A percentile compares a stretch with the other conserved stretches of the same genome.
These are phyloP conservation scores for Meganola albula DNA, from an alignment of 2,888 invertebrate species.

Conservation along the genomic window DNA sequence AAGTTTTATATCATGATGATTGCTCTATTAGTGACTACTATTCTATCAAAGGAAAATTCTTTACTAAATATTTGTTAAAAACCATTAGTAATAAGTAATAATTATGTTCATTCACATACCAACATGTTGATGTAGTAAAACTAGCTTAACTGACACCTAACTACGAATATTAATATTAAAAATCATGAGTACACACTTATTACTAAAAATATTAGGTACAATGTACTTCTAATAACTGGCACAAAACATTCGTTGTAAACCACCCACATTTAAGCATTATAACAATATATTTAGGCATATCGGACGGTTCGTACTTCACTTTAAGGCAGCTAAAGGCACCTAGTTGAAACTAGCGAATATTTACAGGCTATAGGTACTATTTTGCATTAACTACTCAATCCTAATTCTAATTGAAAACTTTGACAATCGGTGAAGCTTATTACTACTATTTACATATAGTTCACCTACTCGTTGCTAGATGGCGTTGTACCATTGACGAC, in stretches of 20 bases:
- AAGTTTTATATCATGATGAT: not conserved
- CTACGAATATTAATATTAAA: conserved; percentile 14
- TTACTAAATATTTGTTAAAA: not conserved
- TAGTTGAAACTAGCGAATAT: conserved; percentile 28
- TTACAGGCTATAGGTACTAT: conserved; percentile 32
- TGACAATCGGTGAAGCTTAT: conserved; percentile 24
- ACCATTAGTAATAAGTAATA: not conserved
- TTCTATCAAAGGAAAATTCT: too few relatives aligned
- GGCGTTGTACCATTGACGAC: conserved; percentile 45
- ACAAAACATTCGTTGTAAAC: conserved; percentile 62
- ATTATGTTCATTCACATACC: not conserved
- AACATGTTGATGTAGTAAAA: conserved; percentile 7
- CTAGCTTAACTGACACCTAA: conserved; percentile 10
- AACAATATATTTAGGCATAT: conserved; percentile 48
- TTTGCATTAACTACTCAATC: conserved; percentile 38
- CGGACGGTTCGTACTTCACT: conserved; percentile 65
- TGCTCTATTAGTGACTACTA: too few relatives aligned
- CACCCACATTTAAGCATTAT: conserved; percentile 47
- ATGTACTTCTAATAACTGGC: conserved; percentile 61
- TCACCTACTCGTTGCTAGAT: conserved; percentile 48
- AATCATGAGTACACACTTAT: conserved; percentile 28
- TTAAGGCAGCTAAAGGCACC: conserved; percentile 70
- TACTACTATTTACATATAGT: conserved; percentile 19
- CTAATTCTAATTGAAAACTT: conserved; percentile 31
- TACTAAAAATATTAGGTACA: conserved; percentile 34